These are phyloP conservation scores for Drosophila ironensis DNA, from an alignment of 1,140 invertebrate species.

Conservation along the genomic window DNA sequence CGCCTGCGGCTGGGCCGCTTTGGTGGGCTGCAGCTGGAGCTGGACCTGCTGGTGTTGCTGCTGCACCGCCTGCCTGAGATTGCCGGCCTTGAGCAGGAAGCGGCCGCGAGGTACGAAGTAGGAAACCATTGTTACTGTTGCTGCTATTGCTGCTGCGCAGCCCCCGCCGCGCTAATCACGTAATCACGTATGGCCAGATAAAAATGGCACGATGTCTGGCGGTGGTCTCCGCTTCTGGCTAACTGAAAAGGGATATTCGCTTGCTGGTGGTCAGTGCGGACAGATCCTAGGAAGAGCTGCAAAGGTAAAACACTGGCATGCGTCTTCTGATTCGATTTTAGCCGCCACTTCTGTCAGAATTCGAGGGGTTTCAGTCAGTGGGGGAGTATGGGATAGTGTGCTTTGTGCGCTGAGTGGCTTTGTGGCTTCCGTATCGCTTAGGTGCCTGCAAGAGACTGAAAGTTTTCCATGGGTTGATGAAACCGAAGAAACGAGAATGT, in stretches of 20 bases:
- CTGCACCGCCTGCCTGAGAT: conserved; percentile 62
- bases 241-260: too few relatives aligned
- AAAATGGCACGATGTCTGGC: conserved; percentile 36
- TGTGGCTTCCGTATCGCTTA: conserved; percentile 27
- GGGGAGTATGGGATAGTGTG: neutral
- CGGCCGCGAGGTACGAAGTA: conserved; percentile 77
- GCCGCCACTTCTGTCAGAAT: conserved; percentile 10
- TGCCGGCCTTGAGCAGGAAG: conserved; percentile 70
- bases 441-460: conserved; percentile 35
- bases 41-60: conserved; percentile 53
- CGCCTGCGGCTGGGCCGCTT: conserved; percentile 18
- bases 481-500: conserved; percentile 23
- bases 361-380: conserved; percentile 3
- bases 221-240: conserved; percentile 14
- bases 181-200: conserved; percentile 32
- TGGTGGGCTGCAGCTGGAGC: conserved; percentile 20
- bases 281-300: conserved; percentile 19
- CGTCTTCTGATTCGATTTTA: neutral
- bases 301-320: conserved; percentile 13
- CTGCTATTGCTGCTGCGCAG: conserved; percentile 10
- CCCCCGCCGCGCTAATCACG: conserved; percentile 19
- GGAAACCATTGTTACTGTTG: conserved; percentile 62
- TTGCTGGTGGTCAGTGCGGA: too few relatives aligned
- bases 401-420: conserved; percentile 5
- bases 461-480: conserved; percentile 23